A percentile compares a stretch with the other conserved stretches of the same genome.
These are phyloP conservation scores for Ridgeia piscesae DNA, from an alignment of 1,140 invertebrate species.

Conservation along the genomic window DNA sequence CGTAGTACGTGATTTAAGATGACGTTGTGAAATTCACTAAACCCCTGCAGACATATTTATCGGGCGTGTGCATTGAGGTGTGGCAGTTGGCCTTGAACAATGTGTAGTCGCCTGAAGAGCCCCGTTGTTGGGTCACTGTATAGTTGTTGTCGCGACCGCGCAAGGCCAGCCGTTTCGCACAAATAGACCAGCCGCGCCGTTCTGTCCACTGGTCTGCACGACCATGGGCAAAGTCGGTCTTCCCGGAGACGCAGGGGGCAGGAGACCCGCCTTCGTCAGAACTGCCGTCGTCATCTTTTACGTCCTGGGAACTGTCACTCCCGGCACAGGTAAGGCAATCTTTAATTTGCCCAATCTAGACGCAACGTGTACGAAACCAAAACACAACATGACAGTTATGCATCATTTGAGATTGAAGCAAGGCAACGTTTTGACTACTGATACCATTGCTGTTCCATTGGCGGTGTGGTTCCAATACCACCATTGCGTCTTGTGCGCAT, in stretches of 20 bases:
- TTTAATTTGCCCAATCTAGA: neutral
- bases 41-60: no score
- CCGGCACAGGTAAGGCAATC: neutral
- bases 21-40: no score
- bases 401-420: no score
- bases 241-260: neutral
- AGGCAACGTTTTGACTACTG: no score
- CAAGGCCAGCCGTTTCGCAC: neutral
- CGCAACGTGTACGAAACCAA: no score
- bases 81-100: neutral
- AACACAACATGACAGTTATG: no score
- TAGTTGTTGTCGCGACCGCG: neutral
- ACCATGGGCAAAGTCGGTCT: neutral
- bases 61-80: neutral
- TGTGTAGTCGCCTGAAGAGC: neutral
- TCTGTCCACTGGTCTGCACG: neutral
- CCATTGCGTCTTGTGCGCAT: no score
- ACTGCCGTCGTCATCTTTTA: neutral
- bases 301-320: neutral
- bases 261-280: neutral
- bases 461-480: no score
- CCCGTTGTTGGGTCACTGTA: neutral
- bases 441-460: no score
- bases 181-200: neutral
- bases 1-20: no score